Percentiles rank a stretch among this genome's conserved stretches.
Evolutionary conservation across 2,888 invertebrate genomes (phyloP).

Genomic region (Platyscelio sp.): DNA sequence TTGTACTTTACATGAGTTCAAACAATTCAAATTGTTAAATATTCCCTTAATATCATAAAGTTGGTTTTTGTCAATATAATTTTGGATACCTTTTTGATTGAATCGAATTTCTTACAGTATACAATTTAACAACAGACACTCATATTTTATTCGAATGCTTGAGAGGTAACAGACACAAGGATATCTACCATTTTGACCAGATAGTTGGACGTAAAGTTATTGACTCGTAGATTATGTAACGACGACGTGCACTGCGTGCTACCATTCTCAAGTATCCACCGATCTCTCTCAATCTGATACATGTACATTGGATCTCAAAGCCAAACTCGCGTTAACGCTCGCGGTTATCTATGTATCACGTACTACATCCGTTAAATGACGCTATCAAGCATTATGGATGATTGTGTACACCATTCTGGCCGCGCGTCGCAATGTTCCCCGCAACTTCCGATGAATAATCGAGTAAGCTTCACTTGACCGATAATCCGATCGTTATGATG

Average conservation of each 20-base stretch:
- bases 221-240: conserved; percentile 66
- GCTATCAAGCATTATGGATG: conserved; percentile 65
- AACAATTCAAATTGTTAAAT: too few species aligned
- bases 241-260: conserved; percentile 65
- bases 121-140: conserved; percentile 34
- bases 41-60: too few species aligned
- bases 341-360: conserved; percentile 65
- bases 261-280: conserved; percentile 60
- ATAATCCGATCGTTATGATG: conserved; percentile 41
- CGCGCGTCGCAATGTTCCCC: conserved; percentile 44
- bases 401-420: conserved; percentile 45
- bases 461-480: conserved; percentile 34
- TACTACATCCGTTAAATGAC: conserved; percentile 64
- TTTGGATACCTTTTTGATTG: background rate
- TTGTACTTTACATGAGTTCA: too few species aligned
- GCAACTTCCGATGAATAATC: conserved; percentile 60
- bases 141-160: conserved; percentile 40
- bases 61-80: conserved; percentile 35
- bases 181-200: conserved; percentile 56
- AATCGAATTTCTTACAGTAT: background rate
- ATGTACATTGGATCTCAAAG: conserved; percentile 59
- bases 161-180: conserved; percentile 35
- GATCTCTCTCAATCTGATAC: conserved; percentile 61
- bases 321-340: conserved; percentile 64
- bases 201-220: conserved; percentile 63